These are phyloP conservation scores for Bufo bufo DNA, from an alignment of 2,113 vertebrate species.

Conservation along the genomic window DNA sequence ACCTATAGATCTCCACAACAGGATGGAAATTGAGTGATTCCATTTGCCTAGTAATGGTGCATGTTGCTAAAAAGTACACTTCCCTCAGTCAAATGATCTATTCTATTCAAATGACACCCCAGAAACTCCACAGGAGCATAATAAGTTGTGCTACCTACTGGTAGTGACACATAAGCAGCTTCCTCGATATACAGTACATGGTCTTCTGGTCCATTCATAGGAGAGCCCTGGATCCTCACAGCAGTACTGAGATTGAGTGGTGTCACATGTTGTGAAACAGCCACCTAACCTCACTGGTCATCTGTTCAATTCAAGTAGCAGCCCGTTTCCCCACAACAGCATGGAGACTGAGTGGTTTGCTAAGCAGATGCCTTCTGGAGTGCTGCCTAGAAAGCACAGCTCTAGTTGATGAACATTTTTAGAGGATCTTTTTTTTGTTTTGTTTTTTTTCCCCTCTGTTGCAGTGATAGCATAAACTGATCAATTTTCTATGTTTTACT, in stretches of 20 bases:
- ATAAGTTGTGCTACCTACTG: too few relatives aligned
- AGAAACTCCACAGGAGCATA: too few relatives aligned
- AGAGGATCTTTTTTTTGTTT: background rate
- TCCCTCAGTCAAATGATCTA: too few relatives aligned
- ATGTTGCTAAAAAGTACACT: too few relatives aligned
- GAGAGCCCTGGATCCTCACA: background rate
- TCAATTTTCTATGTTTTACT: background rate
- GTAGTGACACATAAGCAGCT: too few relatives aligned
- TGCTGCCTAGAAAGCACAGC: background rate
- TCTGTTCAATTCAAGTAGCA: background rate
- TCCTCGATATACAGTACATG: too few relatives aligned
- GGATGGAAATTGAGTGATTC: too few relatives aligned
- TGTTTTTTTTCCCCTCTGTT: background rate
- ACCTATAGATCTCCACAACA: too few relatives aligned
- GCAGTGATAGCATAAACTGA: background rate
- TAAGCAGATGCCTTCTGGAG: background rate
- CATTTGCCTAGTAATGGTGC: too few relatives aligned
- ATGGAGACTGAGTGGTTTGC: background rate
- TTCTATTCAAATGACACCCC: too few relatives aligned
- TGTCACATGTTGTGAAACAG: background rate
- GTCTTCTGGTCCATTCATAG: too few relatives aligned
- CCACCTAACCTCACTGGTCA: background rate
- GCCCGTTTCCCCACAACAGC: background rate
- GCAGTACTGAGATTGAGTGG: background rate
- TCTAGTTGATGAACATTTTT: background rate